These are phyloP conservation scores for Phoenicopterus ruber DNA, from an alignment of 2,113 vertebrate species.

Conservation along the genomic window DNA sequence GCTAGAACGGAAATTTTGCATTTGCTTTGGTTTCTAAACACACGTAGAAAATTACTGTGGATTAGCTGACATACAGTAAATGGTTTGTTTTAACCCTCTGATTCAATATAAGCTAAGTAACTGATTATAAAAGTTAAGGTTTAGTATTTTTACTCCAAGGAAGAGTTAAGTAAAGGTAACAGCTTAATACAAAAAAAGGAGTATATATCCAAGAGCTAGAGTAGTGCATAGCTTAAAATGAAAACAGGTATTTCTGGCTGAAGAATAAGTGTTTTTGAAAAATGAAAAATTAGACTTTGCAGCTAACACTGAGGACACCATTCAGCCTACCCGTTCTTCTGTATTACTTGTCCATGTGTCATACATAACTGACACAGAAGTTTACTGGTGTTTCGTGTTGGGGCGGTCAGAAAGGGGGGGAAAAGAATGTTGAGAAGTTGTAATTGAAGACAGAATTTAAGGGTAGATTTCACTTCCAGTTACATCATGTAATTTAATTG, in stretches of 20 bases:
- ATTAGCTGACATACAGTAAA: neutral
- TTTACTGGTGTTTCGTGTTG: neutral
- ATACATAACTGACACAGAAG: neutral
- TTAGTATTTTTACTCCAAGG: neutral
- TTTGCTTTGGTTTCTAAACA: neutral
- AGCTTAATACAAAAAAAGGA: neutral
- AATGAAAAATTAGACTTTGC: neutral
- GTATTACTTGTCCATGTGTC: neutral
- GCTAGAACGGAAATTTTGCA: accelerated
- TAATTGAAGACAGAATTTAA: conserved; percentile 15
- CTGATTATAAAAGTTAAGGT: neutral
- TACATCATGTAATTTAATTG: neutral
- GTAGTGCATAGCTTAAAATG: neutral
- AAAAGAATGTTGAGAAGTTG: conserved; percentile 60
- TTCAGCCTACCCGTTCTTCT: neutral
- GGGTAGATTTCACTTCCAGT: neutral
- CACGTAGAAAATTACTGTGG: neutral
- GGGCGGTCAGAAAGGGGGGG: neutral
- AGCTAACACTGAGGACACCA: neutral
- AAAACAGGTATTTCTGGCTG: neutral
- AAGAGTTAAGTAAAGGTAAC: neutral
- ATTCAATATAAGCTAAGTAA: neutral
- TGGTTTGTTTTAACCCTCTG: neutral
- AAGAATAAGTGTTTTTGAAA: neutral
- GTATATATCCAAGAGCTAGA: neutral